These are phyloP conservation scores for Liposcelis brunnea DNA, from an alignment of 2,888 invertebrate genomes.

Conservation along the genomic window DNA sequence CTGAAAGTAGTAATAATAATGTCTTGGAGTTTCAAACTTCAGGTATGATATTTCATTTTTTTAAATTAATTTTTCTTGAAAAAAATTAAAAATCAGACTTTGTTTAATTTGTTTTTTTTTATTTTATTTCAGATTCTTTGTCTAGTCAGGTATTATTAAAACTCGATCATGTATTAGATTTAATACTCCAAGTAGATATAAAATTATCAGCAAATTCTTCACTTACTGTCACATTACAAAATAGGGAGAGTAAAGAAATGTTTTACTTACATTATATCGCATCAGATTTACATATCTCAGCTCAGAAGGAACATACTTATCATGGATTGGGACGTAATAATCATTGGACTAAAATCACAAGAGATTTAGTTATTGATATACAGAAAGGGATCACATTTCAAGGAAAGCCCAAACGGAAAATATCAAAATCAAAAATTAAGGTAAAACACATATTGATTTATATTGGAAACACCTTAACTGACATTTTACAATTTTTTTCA, in stretches of 20 bases:
- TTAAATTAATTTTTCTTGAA: not conserved
- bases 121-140: constrained; percentile 32
- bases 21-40: constrained; percentile 15
- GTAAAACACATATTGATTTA: constrained; percentile 22
- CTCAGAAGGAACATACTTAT: constrained; percentile 47
- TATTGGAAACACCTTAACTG: not conserved
- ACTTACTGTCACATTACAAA: constrained; percentile 58
- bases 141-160: constrained; percentile 50
- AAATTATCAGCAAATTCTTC: constrained; percentile 59
- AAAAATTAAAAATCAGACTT: not conserved
- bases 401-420: constrained; percentile 48
- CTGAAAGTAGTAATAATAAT: constrained; percentile 10
- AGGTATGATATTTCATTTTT: constrained; percentile 11
- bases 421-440: constrained; percentile 53
- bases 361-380: constrained; percentile 78
- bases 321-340: constrained; percentile 54
- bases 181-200: constrained; percentile 53
- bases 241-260: constrained; percentile 56
- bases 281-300: constrained; percentile 51
- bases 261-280: constrained; percentile 72
- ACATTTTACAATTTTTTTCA: not conserved
- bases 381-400: constrained; percentile 67
- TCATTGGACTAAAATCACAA: constrained; percentile 42
- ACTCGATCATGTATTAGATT: constrained; percentile 49
- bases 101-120: not conserved